A percentile compares a stretch with the other conserved stretches of the same genome.
Conservation (phyloP, 2,113 vertebrate genomes). For the rabbit (Oryctolagus cuniculus) region DNA sequence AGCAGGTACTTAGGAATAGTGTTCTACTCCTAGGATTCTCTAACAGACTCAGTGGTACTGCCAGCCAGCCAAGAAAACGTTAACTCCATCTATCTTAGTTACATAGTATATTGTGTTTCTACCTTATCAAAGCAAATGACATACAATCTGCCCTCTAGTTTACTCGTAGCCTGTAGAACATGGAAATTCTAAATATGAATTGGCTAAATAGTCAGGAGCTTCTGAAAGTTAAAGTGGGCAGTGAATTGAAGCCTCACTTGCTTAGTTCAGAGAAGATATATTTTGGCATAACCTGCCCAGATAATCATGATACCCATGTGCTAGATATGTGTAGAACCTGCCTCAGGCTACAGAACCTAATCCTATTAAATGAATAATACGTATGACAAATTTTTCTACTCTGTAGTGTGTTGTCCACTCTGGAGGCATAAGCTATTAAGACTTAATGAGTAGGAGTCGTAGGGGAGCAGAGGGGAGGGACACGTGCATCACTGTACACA, state of each 20-base stretch:
- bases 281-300: conserved; percentile 10
- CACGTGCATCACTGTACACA: background rate
- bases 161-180: conserved; percentile 35
- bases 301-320: background rate
- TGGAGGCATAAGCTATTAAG: background rate
- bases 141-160: background rate
- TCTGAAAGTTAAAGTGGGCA: conserved; percentile 20
- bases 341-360: conserved; percentile 25
- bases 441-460: background rate
- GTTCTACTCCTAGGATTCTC: background rate
- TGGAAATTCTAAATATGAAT: conserved; percentile 42
- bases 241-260: conserved; percentile 33
- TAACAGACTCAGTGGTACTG: background rate
- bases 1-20: background rate
- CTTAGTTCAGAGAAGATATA: conserved; percentile 31
- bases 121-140: conserved; percentile 26
- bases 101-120: background rate
- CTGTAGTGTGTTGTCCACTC: too few species aligned
- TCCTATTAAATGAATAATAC: conserved; percentile 5
- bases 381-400: too few species aligned
- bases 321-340: background rate
- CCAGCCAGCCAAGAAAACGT: background rate
- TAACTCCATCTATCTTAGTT: background rate
- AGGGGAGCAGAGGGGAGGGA: background rate
- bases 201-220: conserved; percentile 29